Evolutionary conservation across 2,113 vertebrate genomes (phyloP), one percentile per base, ranked within the genome.

Genomic region (Mesocricetus auratus): DNA sequence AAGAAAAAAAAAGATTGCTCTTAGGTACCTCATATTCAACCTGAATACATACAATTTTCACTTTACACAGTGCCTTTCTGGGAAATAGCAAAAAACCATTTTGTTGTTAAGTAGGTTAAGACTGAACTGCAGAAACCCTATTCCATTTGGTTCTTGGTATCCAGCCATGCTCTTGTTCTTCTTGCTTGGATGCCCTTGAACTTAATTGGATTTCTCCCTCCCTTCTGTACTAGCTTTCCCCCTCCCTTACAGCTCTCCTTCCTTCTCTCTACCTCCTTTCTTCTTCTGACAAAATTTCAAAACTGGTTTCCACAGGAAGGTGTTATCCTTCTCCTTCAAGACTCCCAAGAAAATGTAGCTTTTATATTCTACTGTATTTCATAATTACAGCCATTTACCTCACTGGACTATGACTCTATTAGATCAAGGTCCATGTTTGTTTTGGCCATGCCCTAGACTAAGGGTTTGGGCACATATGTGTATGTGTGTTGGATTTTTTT

Each of bases 271-370:
- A 7, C n/a, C 31, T 15, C 4, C 7, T 82, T 31, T 12, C 0
- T 60, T 29, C 13, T 39, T 86, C 16, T 93, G n/a, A 94, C 13
- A 85, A 69, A 62, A 92, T 53, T 81, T 95, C 53, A 86, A 78
- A 81, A 56, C 4, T 71, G 4, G 69, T 75, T 93, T 96, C 39
- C 64, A 69, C 29, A 45, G n/a, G 33, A 86, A 86, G 9, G 16
- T 4, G 22, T 15, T 62, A 68, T 15, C 9, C 26, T 93, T 10
- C 66, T 24, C 26, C 5, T 71, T 47, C 4, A 78, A 50, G 66
- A 29, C 47, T 79, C 24, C 64, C 53, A 89, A 12, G 58, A 77
- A 79, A 77, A 36, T n/a, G 2, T n/a, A 60, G 19, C 12, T 77
- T 16, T 50, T 82, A 33, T 29, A 21, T 24, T 87, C 66, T 36